Evolutionary conservation across 2,797 vertebrate genomes (phyloP).

Genomic region (Atherinosoma microstoma): DNA sequence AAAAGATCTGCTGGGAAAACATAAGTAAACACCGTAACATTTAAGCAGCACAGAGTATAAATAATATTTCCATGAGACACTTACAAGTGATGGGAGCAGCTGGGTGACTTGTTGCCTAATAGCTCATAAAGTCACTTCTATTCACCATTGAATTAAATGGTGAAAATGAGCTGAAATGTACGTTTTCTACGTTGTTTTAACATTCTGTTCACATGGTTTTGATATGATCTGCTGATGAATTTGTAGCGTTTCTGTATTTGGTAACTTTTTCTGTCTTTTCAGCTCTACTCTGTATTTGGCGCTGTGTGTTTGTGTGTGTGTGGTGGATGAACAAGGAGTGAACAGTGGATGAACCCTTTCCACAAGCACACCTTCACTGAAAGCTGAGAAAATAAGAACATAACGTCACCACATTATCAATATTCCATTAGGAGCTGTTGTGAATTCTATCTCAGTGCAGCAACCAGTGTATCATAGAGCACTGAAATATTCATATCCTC

Average conservation of each 20-base stretch:
- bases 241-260: background rate
- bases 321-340: conserved; percentile 18
- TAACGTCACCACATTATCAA: conserved; percentile 80
- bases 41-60: background rate
- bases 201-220: background rate
- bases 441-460: conserved; percentile 81
- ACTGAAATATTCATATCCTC: conserved; percentile 86
- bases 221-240: background rate
- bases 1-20: background rate
- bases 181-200: conserved; percentile 1
- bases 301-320: conserved; percentile 1
- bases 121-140: background rate
- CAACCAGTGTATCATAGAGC: conserved; percentile 81
- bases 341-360: conserved; percentile 65
- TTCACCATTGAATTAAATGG: background rate
- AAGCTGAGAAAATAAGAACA: conserved; percentile 70
- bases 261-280: background rate
- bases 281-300: background rate
- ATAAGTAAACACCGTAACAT: background rate
- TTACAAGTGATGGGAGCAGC: background rate
- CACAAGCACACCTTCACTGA: conserved; percentile 62
- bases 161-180: background rate
- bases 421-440: conserved; percentile 81
- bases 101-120: background rate
- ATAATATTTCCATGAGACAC: background rate